Evolutionary conservation across 2,888 invertebrate genomes (phyloP).

Genomic region (Drosophila trichaetosa): DNA sequence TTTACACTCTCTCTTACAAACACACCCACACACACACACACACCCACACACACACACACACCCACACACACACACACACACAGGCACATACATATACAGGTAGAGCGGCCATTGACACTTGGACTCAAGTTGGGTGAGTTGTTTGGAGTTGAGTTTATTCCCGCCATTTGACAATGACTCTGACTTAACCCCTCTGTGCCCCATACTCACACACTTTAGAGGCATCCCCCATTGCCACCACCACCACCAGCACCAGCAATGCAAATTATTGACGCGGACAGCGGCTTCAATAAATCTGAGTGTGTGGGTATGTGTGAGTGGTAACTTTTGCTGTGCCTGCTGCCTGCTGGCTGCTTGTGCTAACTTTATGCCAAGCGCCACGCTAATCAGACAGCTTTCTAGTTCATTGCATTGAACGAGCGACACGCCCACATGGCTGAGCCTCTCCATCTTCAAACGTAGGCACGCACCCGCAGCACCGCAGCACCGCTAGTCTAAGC

Average conservation of each 20-base stretch:
- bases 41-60: constrained; percentile 19
- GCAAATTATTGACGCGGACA: constrained; percentile 78
- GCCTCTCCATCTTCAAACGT: constrained; percentile 27
- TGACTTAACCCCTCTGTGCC: constrained; percentile 21
- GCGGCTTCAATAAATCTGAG: constrained; percentile 69
- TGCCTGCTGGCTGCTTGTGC: constrained; percentile 23
- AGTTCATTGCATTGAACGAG: constrained; percentile 72
- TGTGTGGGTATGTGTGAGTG: constrained; percentile 34
- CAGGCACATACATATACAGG: constrained; percentile 42
- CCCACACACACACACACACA: constrained; percentile 13
- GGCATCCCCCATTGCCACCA: not conserved
- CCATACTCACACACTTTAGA: constrained; percentile 1
- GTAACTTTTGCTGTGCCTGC: constrained; percentile 64
- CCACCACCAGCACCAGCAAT: constrained; percentile 34
- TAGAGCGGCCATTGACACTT: constrained; percentile 72
- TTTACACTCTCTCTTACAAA: constrained; percentile 64
- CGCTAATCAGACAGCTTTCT: constrained; percentile 80
- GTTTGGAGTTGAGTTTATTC: constrained; percentile 53
- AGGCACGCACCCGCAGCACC: not conserved
- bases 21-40: constrained; percentile 14
- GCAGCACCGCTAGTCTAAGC: constrained; percentile 16
- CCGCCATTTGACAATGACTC: constrained; percentile 32
- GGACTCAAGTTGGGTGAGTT: constrained; percentile 49
- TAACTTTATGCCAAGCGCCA: constrained; percentile 66
- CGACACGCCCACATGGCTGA: constrained; percentile 51